Base-by-base conservation (phyloP, 2,888 invertebrate genomes). In the Quadroppia sp. region DNA sequence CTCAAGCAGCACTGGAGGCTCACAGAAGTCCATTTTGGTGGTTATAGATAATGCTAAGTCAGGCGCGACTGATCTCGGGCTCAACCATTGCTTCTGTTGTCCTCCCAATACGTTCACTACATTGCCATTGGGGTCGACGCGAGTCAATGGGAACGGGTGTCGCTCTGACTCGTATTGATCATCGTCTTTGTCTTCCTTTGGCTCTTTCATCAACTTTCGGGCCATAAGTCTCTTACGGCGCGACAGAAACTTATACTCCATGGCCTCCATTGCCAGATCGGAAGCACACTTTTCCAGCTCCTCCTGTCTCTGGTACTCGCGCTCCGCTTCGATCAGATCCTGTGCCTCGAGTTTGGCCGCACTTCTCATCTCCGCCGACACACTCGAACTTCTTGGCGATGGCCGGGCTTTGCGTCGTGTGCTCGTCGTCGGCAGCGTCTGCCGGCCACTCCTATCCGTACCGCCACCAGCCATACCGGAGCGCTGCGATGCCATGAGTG, bases 161-260 rank as follows among this genome's bases (percentile, higher is more conserved):
- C 28, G 28, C 28, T 25, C 59, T 3, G 59, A 59, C 1, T 36
- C 64, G 2, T 30, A 36, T n/a, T 40, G 2, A 20, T 3, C 11
- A 4, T 64, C 64, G 9, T 1, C 13, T 17, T 11, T 15, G 7
- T 30, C 36, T 36, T n/a, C n/a, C n/a, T 20, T 64, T 3, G 25
- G 4, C 9, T 32, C 40, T 40, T 4, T 17, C 64, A 40, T 20
- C 20, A 64, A n/a, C 20, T 36, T 64, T 1, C 20, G 17, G 30
- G 64, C 64, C 64, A 64, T 64, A 15, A 64, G 64, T 64, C 64
- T 25, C 30, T 64, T 64, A 32, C 64, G 36, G 11, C 64, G 64
- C 40, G 64, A 64, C n/a, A 64, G n/a, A 36, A 64, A 64, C 40
- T 64, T 64, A 23, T 64, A 64, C 40, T 64, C 64, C 64, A 64